Percentiles rank a stretch among this genome's conserved stretches.
These are phyloP conservation scores for Heterotilapia buettikoferi DNA, from an alignment of 2,113 vertebrate species.

Conservation along the genomic window DNA sequence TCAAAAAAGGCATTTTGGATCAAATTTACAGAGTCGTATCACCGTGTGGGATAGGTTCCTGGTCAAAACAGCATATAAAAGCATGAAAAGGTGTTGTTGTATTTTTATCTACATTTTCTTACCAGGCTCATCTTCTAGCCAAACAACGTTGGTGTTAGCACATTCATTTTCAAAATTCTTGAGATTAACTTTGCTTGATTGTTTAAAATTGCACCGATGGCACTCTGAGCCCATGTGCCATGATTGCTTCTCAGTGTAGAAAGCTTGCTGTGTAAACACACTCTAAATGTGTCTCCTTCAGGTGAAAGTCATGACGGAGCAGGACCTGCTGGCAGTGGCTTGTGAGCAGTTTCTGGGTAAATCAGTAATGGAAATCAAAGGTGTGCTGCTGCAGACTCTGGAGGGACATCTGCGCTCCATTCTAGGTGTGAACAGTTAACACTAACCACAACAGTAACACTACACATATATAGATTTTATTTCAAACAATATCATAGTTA, in stretches of 20 bases:
- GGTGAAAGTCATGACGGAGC: conserved; percentile 95
- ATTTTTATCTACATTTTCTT: not conserved
- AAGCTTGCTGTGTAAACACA: not conserved
- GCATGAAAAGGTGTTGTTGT: not conserved
- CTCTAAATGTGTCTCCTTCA: conserved; percentile 33
- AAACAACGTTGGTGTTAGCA: not conserved
- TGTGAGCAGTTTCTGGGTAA: conserved; percentile 96
- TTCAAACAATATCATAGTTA: not conserved
- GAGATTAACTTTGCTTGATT: not conserved
- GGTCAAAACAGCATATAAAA: not conserved
- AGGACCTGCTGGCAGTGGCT: conserved; percentile 84
- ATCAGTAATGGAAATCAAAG: conserved; percentile 86
- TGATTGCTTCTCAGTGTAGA: not conserved
- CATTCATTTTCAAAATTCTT: not conserved
- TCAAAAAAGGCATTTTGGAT: not conserved
- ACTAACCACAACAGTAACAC: not conserved
- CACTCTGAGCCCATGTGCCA: not conserved
- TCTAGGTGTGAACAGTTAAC: conserved; percentile 71
- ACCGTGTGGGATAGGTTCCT: not conserved
- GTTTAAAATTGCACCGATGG: not conserved
- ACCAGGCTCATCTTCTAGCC: not conserved
- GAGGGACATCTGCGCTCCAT: conserved; percentile 95
- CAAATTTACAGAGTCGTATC: not conserved
- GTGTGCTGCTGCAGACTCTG: conserved; percentile 87
- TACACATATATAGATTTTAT: not conserved